These are phyloP conservation scores for Tauraco erythrolophus DNA, from an alignment of 2,113 vertebrate species.

Conservation along the genomic window DNA sequence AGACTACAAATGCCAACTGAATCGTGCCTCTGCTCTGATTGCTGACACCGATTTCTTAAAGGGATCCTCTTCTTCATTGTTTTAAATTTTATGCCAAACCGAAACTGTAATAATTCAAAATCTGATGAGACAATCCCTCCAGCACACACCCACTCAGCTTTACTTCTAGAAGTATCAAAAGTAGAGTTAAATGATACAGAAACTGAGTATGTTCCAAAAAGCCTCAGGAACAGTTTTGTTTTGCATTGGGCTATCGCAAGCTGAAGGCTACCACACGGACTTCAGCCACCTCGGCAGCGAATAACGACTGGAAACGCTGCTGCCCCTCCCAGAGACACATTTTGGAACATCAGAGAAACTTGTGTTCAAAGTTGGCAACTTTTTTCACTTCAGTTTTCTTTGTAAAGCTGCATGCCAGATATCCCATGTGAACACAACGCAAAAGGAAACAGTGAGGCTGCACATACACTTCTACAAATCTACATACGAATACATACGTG, in stretches of 20 bases:
- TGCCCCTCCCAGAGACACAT: not conserved
- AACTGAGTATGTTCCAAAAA: not conserved
- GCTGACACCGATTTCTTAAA: not conserved
- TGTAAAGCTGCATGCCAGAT: not conserved
- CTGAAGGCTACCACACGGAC: not conserved
- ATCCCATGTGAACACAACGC: not conserved
- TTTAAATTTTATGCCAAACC: not conserved
- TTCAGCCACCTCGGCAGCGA: not conserved
- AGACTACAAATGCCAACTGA: not conserved
- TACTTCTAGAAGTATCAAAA: not conserved
- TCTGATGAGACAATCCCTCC: not conserved
- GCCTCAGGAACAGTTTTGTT: not conserved
- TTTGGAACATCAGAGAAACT: not conserved
- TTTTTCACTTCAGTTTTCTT: not conserved
- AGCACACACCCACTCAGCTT: not conserved
- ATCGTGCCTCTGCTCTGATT: not conserved
- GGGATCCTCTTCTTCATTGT: not conserved
- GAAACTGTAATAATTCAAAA: not conserved
- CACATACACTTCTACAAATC: accelerated
- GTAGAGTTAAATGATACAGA: not conserved
- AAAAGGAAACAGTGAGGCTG: not conserved
- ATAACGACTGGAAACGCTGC: not conserved
- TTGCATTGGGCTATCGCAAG: not conserved
- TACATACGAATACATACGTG: not conserved
- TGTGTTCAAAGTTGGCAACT: not conserved